Conservation (phyloP, 53 echinoderm and acorn worm species). For the Temnopleurus reevesii region DNA sequence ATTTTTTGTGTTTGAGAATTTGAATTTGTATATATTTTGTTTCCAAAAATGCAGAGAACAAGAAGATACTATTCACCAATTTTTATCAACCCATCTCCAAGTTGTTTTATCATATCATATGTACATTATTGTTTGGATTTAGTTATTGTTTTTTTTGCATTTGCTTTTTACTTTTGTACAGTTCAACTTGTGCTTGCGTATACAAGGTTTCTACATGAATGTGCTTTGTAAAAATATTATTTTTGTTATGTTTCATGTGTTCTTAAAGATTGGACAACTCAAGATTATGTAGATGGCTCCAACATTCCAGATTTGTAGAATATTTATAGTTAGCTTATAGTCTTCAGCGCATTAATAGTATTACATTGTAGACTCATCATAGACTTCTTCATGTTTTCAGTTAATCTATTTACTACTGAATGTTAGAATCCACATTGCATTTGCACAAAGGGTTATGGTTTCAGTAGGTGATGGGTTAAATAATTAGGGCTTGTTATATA, state of each 20-base stretch:
- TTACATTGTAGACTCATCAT: too few species aligned
- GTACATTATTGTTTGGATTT: neutral
- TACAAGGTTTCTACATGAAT: slow-evolving; percentile 52
- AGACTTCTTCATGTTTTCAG: too few species aligned
- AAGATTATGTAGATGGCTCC: slow-evolving; percentile 44
- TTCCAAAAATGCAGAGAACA: neutral
- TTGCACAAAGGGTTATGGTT: too few species aligned
- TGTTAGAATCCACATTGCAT: too few species aligned
- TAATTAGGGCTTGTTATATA: too few species aligned
- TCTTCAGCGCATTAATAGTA: neutral
- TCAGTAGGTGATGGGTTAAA: too few species aligned
- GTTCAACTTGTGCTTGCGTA: slow-evolving; percentile 26
- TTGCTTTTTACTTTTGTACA: neutral
- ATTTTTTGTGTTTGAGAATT: too few species aligned
- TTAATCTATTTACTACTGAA: too few species aligned
- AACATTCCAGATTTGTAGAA: slow-evolving; percentile 52
- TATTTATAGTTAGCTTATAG: slow-evolving; percentile 29
- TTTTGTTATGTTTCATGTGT: slow-evolving; percentile 27
- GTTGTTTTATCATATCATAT: neutral
- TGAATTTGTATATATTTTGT: neutral
- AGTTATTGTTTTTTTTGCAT: neutral
- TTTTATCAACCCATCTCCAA: neutral
- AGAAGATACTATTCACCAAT: neutral
- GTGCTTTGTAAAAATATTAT: slow-evolving; percentile 44
- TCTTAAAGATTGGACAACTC: slow-evolving; percentile 62